Evolutionary conservation across 1,140 invertebrate genomes (phyloP), one percentile per base, ranked within the genome.

Genomic region (Triops longicaudatus): DNA sequence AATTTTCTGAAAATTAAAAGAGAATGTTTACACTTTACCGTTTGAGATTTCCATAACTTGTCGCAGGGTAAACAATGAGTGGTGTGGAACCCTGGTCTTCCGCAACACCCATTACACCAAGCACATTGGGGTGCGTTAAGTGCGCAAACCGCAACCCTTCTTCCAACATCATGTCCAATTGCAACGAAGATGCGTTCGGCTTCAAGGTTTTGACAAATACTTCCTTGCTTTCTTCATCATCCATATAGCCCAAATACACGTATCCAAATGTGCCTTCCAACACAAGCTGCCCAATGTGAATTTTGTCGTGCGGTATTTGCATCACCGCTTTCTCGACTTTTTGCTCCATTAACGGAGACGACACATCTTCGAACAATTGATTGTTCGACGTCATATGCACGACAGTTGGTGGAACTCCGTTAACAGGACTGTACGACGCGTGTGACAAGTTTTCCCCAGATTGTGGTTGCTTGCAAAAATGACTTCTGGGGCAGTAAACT

Each of bases 131-230:
- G 83, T 97, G 93, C 74, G 89, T 90, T 77, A 97, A 86, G 2
- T 93, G 93, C 80, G 95, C 95, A 80, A 97, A 88, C 79, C 93
- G 90, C 83, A 96, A 91, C 41, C 95, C 94, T 84, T 97, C 94
- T 81, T 93, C 90, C n/a, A 96, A 85, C 63, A 96, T 86, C 50
- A 96, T 83, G 9, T 92, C 91, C 22, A 95, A 90, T 88, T 95
- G 90, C 79, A 90, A 84, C 37, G 82, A 78, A 5, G 85, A 84
- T 5, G 87, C 87, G 80, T 87, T 84, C 78, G 86, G 86, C 86
- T 88, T 88, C 12, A 95, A 92, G 42, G 94, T 96, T 86, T 96
- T 96, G 1, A 96, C 90, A 75, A 94, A 87, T 41, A 95, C 92
- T 81, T 93, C 91, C 81, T 93, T 90, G 79, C 91, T 89, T 75